Conservation (phyloP, 2,888 invertebrate species). For the Sminthurinus aureus region DNA sequence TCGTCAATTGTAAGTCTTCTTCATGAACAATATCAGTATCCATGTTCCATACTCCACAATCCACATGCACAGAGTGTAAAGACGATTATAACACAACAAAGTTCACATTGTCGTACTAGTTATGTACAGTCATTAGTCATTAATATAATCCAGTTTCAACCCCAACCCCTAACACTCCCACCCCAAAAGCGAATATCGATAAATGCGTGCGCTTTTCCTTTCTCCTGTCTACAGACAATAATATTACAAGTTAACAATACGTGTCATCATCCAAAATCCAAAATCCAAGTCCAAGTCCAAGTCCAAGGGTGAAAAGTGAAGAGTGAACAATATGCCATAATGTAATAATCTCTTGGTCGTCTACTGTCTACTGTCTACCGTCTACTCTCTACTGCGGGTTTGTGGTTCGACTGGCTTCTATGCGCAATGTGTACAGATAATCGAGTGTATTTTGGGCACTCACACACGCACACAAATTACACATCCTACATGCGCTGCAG, state of each 20-base stretch:
- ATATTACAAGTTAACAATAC: conserved; percentile 32
- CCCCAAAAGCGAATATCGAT: background rate
- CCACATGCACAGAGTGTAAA: background rate
- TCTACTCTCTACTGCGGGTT: background rate
- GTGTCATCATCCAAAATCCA: conserved; percentile 35
- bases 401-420: too few species aligned
- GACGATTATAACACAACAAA: background rate
- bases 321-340: conserved; percentile 5
- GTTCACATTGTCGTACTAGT: background rate
- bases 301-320: background rate
- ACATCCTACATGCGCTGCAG: background rate
- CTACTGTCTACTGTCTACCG: too few species aligned
- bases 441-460: too few species aligned
- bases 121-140: background rate
- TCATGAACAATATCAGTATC: too few species aligned
- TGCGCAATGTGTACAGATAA: too few species aligned
- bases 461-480: background rate
- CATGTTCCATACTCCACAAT: too few species aligned
- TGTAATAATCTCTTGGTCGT: conserved; percentile 39
- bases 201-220: background rate
- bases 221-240: background rate
- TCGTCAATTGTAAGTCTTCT: too few species aligned
- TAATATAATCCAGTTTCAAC: too few species aligned
- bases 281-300: conserved; percentile 21
- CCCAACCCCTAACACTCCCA: too few species aligned